Percentiles rank a stretch among this genome's conserved stretches.
phyloP scores from a whole-genome alignment of 2,113 vertebrate species.

The Galeopterus variegatus region DNA sequence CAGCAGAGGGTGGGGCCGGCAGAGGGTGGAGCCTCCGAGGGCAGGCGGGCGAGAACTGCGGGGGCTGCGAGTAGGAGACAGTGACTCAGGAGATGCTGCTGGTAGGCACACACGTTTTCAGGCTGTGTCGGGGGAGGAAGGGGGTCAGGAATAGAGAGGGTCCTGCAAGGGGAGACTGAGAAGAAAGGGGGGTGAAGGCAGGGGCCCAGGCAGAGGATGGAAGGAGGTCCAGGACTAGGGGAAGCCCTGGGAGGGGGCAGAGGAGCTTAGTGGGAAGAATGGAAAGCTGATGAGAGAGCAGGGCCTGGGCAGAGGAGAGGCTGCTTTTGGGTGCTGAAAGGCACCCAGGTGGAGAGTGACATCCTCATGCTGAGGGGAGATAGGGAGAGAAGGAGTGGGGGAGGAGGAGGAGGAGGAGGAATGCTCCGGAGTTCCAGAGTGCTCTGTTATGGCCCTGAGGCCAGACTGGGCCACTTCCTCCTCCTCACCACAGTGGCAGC shows the following conservation, averaged over 20 bases:
- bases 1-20: neutral
- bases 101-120: neutral
- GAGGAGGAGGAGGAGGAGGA: neutral
- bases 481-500: neutral
- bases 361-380: neutral
- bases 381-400: too few species aligned
- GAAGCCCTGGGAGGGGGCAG: neutral
- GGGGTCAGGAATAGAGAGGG: neutral
- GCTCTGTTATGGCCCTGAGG: neutral
- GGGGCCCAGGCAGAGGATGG: too few species aligned
- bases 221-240: neutral
- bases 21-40: neutral
- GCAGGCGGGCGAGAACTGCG: neutral
- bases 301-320: neutral
- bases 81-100: neutral
- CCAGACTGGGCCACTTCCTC: neutral
- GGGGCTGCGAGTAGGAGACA: neutral
- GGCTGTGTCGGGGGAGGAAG: neutral
- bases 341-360: neutral
- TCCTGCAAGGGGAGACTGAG: neutral
- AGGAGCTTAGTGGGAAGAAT: neutral
- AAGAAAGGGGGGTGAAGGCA: too few species aligned
- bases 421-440: neutral
- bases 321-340: neutral
- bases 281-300: neutral